A percentile compares a stretch with the other conserved stretches of the same genome.
Evolutionary conservation across 2,797 vertebrate genomes (phyloP).

Genomic region (Tenualosa ilisha): DNA sequence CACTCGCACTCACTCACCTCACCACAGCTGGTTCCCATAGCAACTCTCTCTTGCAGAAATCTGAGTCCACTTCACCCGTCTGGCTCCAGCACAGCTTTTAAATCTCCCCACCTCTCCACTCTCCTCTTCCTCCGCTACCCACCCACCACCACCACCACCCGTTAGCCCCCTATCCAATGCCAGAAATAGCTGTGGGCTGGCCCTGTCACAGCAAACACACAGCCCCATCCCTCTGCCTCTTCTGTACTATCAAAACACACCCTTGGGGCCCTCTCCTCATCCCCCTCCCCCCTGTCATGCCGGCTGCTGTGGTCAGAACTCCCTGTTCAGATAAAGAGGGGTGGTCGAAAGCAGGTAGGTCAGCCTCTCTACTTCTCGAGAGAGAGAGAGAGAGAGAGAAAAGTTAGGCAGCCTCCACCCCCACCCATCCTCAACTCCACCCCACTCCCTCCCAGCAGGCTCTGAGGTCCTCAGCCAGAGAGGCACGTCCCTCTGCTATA

Average conservation of each 20-base stretch:
- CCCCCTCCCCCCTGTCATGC: not conserved
- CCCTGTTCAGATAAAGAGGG: not conserved
- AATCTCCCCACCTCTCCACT: slow-evolving; percentile 2
- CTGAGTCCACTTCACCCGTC: slow-evolving; percentile 32
- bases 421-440: not conserved
- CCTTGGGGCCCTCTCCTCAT: slow-evolving; percentile 6
- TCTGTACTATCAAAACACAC: slow-evolving; percentile 1
- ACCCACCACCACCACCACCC: not conserved
- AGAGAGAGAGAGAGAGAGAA: not conserved
- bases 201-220: slow-evolving; percentile 39
- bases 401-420: slow-evolving; percentile 31
- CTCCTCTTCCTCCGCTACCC: not conserved
- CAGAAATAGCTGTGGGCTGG: slow-evolving; percentile 51
- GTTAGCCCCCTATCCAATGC: slow-evolving; percentile 10
- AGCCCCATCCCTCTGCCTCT: slow-evolving; percentile 26
- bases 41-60: slow-evolving; percentile 35
- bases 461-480: slow-evolving; percentile 27
- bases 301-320: not conserved
- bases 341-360: not conserved
- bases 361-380: no score
- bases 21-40: slow-evolving; percentile 51
- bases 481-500: slow-evolving; percentile 37
- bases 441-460: not conserved
- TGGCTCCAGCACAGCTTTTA: slow-evolving; percentile 36
- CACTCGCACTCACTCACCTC: slow-evolving; percentile 22